Percentiles rank a stretch among this genome's conserved stretches.
Evolutionary conservation across 2,113 vertebrate species (phyloP).

Genomic region (Hiodon tergisus): DNA sequence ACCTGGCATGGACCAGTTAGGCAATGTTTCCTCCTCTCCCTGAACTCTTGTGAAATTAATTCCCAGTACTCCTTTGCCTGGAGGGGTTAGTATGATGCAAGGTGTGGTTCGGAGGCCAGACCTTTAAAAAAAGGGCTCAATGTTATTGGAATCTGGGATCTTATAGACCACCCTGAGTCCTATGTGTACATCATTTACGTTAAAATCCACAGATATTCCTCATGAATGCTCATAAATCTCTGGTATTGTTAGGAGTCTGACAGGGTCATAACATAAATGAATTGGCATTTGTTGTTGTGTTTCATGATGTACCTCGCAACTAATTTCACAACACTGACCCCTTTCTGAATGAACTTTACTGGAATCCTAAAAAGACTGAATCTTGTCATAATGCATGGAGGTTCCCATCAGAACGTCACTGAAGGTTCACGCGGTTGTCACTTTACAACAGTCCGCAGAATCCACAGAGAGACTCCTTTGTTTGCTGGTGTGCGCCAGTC

Average conservation of each 20-base stretch:
- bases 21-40: not conserved
- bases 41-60: not conserved
- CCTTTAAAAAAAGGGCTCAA: conserved; percentile 24
- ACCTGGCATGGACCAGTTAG: not conserved
- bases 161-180: conserved; percentile 23
- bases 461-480: too few species aligned
- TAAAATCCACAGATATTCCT: conserved; percentile 1
- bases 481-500: too few species aligned
- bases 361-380: not conserved
- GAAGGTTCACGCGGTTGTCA: conserved; percentile 3
- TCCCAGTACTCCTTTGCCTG: not conserved
- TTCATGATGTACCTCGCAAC: conserved; percentile 10
- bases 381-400: conserved; percentile 22
- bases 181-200: conserved; percentile 8
- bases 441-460: too few species aligned
- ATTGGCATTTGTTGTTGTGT: conserved; percentile 30
- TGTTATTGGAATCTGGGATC: conserved; percentile 25
- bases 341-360: conserved; percentile 15
- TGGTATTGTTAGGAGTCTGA: conserved; percentile 6
- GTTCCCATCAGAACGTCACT: conserved; percentile 26
- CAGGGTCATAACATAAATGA: conserved; percentile 12
- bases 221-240: conserved; percentile 28
- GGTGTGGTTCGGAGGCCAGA: conserved; percentile 27
- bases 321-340: conserved; percentile 5
- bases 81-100: not conserved